phyloP scores from a whole-genome alignment of 2,888 invertebrate genomes.

The Brachylomia viminalis region DNA sequence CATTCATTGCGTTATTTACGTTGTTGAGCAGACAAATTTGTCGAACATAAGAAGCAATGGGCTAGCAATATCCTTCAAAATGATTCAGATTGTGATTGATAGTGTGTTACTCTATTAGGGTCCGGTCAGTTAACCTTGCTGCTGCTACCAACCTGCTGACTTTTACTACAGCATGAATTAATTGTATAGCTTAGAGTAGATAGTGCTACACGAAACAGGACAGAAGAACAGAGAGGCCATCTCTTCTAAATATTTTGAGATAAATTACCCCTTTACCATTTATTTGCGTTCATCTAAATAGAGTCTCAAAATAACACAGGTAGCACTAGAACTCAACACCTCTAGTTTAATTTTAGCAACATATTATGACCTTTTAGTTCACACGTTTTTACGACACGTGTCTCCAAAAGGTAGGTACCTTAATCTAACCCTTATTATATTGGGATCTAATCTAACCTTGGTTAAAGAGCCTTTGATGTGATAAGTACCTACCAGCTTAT shows the following conservation, averaged over 20 bases:
- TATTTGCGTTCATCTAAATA: neutral
- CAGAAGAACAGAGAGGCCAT: neutral
- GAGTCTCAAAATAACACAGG: neutral
- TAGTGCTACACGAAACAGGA: neutral
- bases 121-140: neutral
- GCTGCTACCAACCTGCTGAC: neutral
- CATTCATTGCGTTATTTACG: no score
- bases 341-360: slow-evolving; percentile 8
- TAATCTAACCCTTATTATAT: slow-evolving; percentile 3
- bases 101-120: no score
- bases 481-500: neutral
- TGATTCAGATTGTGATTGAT: no score
- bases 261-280: neutral
- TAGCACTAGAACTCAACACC: slow-evolving; percentile 1
- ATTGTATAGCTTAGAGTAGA: neutral
- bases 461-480: slow-evolving; percentile 11
- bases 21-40: no score
- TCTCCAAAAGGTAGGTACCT: neutral
- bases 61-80: no score
- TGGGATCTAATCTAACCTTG: slow-evolving; percentile 3
- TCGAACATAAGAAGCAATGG: no score
- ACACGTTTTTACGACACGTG: slow-evolving; percentile 1
- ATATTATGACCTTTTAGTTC: slow-evolving; percentile 4
- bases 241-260: neutral
- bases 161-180: neutral